Conservation (phyloP, 1,140 invertebrate genomes). For the Leptopilina clavipes region DNA sequence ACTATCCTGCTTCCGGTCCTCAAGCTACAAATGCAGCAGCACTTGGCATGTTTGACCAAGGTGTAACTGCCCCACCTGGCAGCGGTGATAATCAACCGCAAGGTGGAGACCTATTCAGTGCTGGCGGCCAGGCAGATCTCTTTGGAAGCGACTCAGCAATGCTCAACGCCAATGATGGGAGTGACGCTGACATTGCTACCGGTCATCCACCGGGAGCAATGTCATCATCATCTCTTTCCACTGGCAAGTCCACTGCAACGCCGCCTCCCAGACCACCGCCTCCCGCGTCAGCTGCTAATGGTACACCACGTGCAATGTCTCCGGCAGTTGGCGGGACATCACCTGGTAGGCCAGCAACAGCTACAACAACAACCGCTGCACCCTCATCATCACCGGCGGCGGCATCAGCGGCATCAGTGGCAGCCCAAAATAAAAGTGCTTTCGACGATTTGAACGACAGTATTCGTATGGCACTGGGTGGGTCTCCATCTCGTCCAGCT, state of each 20-base stretch:
- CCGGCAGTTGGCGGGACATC: constrained; percentile 63
- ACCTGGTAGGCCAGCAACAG: constrained; percentile 59
- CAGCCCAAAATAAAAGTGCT: constrained; percentile 77
- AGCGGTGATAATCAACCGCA: constrained; percentile 47
- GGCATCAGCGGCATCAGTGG: constrained; percentile 56
- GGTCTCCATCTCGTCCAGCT: constrained; percentile 76
- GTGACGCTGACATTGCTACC: constrained; percentile 59
- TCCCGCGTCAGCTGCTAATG: constrained; percentile 71
- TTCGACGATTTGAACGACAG: constrained; percentile 84
- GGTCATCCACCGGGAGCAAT: constrained; percentile 53
- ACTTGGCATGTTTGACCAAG: constrained; percentile 49
- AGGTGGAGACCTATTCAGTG: constrained; percentile 71
- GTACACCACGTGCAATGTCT: constrained; percentile 72
- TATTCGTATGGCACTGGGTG: constrained; percentile 81
- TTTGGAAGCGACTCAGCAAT: constrained; percentile 71
- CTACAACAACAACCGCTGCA: constrained; percentile 39
- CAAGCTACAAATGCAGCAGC: constrained; percentile 46
- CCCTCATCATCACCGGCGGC: constrained; percentile 35
- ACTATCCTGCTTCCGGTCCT: constrained; percentile 71
- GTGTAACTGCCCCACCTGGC: constrained; percentile 50
- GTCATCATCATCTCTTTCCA: constrained; percentile 56
- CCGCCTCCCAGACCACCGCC: constrained; percentile 75
- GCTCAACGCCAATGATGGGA: constrained; percentile 58
- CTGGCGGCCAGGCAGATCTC: constrained; percentile 70
- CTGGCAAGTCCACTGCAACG: constrained; percentile 69